phyloP scores from a whole-genome alignment of 2,113 vertebrate genomes.

The Chamaea fasciata region DNA sequence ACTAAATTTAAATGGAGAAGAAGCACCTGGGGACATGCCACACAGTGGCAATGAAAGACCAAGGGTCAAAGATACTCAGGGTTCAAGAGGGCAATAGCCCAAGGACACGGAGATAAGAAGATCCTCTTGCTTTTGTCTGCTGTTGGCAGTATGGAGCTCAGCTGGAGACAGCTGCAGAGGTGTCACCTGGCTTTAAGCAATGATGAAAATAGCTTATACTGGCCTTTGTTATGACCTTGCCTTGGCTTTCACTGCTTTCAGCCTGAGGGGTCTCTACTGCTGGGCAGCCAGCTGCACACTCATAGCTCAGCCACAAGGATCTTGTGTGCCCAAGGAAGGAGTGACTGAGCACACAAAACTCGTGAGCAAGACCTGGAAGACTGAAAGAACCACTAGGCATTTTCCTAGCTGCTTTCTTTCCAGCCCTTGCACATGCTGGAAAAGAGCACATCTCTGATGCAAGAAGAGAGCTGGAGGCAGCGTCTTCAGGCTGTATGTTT shows the following conservation, averaged over 20 bases:
- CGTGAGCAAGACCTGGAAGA: neutral
- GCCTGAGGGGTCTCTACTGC: neutral
- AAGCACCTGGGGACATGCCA: conserved; percentile 4
- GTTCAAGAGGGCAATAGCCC: neutral
- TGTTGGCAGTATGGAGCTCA: neutral
- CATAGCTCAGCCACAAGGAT: neutral
- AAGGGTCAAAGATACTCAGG: neutral
- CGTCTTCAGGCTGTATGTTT: neutral
- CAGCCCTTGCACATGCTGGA: neutral
- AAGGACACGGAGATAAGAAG: neutral
- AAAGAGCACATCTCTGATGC: neutral
- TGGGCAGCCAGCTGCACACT: neutral
- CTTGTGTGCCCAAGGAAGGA: neutral
- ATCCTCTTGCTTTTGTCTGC: neutral
- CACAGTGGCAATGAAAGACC: conserved; percentile 24
- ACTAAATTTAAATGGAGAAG: neutral
- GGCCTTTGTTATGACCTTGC: neutral
- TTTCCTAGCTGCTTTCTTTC: neutral
- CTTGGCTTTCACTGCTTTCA: neutral
- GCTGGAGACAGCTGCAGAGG: neutral
- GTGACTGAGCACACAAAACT: neutral
- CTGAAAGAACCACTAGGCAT: neutral
- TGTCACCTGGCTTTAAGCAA: neutral
- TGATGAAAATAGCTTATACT: neutral
- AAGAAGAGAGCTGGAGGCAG: neutral